These are phyloP conservation scores for Leuctra nigra DNA, from an alignment of 2,888 invertebrate species.

Conservation along the genomic window DNA sequence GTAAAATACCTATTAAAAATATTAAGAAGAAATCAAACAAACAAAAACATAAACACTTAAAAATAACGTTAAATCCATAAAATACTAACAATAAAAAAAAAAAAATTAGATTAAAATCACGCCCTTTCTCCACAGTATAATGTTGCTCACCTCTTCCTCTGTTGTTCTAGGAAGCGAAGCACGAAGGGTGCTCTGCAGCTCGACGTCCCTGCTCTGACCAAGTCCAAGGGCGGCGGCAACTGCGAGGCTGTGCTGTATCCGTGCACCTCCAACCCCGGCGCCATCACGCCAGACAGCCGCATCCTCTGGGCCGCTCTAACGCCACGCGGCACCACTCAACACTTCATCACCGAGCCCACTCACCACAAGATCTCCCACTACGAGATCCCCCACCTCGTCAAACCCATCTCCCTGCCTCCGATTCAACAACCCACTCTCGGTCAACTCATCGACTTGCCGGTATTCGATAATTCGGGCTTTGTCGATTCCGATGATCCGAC, in stretches of 20 bases:
- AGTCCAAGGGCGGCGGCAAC: slow-evolving; percentile 36
- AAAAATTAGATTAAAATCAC: no score
- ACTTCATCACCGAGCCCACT: slow-evolving; percentile 43
- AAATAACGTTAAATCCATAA: no score
- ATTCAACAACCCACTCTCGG: slow-evolving; percentile 12
- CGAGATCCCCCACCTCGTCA: slow-evolving; percentile 45
- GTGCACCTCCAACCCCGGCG: slow-evolving; percentile 39
- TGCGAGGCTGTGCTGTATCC: slow-evolving; percentile 54
- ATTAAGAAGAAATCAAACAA: no score
- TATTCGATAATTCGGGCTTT: slow-evolving; percentile 67
- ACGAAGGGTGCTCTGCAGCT: slow-evolving; percentile 26
- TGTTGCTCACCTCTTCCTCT: no score
- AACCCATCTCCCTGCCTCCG: slow-evolving; percentile 23
- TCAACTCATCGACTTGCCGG: slow-evolving; percentile 32
- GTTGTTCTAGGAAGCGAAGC: slow-evolving; percentile 25
- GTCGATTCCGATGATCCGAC: slow-evolving; percentile 77
- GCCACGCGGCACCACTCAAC: slow-evolving; percentile 68
- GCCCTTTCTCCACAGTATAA: no score
- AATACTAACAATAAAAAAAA: no score
- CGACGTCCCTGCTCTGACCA: slow-evolving; percentile 23
- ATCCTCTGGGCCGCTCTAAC: slow-evolving; percentile 80
- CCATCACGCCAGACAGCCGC: slow-evolving; percentile 55
- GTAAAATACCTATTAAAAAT: no score
- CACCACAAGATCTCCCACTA: slow-evolving; percentile 34
- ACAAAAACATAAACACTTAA: no score